Conservation (phyloP, 2,797 vertebrate genomes). For the Mormyrus hasselquistii region DNA sequence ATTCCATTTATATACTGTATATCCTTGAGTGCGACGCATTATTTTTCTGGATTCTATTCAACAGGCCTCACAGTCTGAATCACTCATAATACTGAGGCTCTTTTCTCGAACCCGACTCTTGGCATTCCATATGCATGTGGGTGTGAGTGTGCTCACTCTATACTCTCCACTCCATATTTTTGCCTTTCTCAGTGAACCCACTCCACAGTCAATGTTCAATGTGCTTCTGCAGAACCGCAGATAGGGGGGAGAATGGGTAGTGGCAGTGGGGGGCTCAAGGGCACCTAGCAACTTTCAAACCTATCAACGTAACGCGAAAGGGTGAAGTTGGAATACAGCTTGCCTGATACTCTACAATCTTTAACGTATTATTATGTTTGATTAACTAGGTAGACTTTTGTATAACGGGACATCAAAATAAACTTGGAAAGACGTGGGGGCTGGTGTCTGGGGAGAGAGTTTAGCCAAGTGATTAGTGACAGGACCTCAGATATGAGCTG, state of each 20-base stretch:
- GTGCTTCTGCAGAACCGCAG: background rate
- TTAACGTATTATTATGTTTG: background rate
- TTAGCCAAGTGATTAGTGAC: background rate
- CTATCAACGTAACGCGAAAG: background rate
- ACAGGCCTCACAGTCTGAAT: background rate
- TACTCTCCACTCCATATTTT: background rate
- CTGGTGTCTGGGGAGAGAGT: background rate
- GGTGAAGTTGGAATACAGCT: background rate
- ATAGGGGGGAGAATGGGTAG: background rate
- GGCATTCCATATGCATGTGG: background rate
- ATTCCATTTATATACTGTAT: background rate
- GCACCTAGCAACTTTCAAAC: background rate
- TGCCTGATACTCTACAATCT: background rate
- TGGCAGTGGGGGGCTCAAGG: background rate
- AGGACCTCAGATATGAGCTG: background rate
- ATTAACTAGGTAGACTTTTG: background rate
- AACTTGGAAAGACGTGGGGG: background rate
- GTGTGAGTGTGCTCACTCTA: background rate
- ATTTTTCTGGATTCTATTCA: background rate
- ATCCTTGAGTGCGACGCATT: background rate
- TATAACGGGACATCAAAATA: background rate
- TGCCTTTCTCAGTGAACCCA: background rate
- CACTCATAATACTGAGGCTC: background rate
- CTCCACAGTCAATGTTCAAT: background rate
- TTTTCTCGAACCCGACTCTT: background rate